Percentiles rank a stretch among this genome's conserved stretches.
phyloP scores from a whole-genome alignment of 2,888 invertebrate genomes.

The Aspidiotus rigidus region DNA sequence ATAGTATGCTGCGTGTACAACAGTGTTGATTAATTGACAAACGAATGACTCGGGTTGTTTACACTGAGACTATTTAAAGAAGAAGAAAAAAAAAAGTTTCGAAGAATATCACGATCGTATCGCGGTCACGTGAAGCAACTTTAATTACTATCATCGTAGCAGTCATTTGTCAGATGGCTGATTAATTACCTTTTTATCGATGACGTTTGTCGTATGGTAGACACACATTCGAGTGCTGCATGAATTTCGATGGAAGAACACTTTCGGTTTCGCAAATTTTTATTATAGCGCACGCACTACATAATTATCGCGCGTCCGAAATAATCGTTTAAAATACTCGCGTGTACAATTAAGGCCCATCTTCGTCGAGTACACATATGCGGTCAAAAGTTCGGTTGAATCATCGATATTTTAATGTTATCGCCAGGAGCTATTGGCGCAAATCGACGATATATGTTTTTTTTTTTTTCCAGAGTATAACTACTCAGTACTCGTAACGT shows the following conservation, averaged over 20 bases:
- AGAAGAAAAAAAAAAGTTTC: background rate
- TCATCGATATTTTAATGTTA: too few relatives aligned
- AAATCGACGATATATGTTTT: too few relatives aligned
- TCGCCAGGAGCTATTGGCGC: too few relatives aligned
- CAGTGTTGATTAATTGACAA: background rate
- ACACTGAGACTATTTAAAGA: background rate
- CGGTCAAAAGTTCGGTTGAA: too few relatives aligned
- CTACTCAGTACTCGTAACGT: too few relatives aligned
- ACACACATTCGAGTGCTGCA: background rate
- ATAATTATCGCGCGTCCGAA: too few relatives aligned
- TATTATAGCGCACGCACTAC: too few relatives aligned
- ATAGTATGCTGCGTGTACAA: background rate
- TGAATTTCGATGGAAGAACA: background rate
- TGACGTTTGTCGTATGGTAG: background rate
- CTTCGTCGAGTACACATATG: too few relatives aligned
- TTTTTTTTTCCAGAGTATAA: too few relatives aligned
- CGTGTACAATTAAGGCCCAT: too few relatives aligned
- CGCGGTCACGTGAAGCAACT: conserved; percentile 2
- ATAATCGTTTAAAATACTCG: too few relatives aligned
- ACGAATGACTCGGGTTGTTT: background rate
- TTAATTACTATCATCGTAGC: background rate
- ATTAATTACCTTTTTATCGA: conserved; percentile 1
- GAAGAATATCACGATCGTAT: background rate
- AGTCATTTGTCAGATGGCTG: conserved; percentile 4
- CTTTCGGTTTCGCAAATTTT: background rate